Evolutionary conservation across 2,113 vertebrate genomes (phyloP), one percentile per base, ranked within the genome.

Genomic region (Brachyhypopomus gauderio): DNA sequence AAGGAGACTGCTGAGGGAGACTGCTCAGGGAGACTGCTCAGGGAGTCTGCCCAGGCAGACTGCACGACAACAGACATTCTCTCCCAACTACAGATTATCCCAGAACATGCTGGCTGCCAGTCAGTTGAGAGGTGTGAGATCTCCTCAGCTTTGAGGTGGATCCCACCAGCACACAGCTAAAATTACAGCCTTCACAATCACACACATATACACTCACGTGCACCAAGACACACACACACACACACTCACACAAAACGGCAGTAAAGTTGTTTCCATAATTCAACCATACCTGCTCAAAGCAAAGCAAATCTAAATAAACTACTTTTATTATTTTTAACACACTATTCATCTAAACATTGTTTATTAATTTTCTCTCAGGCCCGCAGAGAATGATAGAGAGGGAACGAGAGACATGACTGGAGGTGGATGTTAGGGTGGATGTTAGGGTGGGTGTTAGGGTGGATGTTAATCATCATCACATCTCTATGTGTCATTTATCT

Each of bases 401-500:
- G 38, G 38, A 20, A 23, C 20, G 59, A n/a, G n/a, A 64, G 19
- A 58, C 76, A 67, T 5, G n/a, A 62, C 83, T 62, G 20, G 75
- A 73, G 36, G 38, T n/a, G n/a, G n/a, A n/a, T n/a, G 58, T 20
- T 7, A 36, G 66, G n/a, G n/a, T n/a, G n/a, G n/a, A n/a, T n/a
- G n/a, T n/a, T n/a, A n/a, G n/a, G n/a, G n/a, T 23, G 36, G 27
- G 76, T 56, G 17, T 75, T 41, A 75, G 66, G 52, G 16, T 75
- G 52, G 79, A 75, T 70, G 23, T 20, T 45, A 23, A 17, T 30
- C 20, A 5, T 56, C 16, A 34, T 62, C 62, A 75, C 72, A 82
- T 77, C 80, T 82, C 78, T 38, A 76, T 80, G 64, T 76, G 82
- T 41, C 72, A 64, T 62, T 72, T 72, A 11, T 22, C 69, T 64